These are phyloP conservation scores for Stenodera caucasica DNA, from an alignment of 2,888 invertebrate species.

Conservation along the genomic window DNA sequence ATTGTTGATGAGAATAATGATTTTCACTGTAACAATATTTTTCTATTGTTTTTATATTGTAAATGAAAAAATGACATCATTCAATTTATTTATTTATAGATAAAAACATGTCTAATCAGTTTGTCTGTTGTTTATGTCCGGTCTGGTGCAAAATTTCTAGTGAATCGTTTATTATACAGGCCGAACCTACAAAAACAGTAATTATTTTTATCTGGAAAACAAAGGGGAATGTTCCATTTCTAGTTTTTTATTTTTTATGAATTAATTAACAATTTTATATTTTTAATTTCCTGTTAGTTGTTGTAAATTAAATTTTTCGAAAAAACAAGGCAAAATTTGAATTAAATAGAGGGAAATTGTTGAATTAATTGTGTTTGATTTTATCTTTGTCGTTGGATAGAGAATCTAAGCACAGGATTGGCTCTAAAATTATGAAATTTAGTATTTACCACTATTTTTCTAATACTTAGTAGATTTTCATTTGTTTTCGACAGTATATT, in stretches of 20 bases:
- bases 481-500: no score
- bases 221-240: background rate
- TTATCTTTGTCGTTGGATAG: no score
- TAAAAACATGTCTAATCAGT: background rate
- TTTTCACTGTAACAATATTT: no score
- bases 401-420: no score
- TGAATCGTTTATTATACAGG: background rate
- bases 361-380: no score
- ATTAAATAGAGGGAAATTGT: background rate
- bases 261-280: constrained; percentile 20
- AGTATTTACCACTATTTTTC: no score
- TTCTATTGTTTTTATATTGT: background rate
- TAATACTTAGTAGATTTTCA: no score
- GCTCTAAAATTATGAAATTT: no score
- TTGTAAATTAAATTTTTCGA: no score
- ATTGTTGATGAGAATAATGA: no score
- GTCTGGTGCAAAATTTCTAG: constrained; percentile 4
- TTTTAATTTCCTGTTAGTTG: constrained; percentile 17
- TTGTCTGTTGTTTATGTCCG: background rate
- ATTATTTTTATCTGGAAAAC: background rate
- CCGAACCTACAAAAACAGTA: background rate
- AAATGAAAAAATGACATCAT: constrained; percentile 2
- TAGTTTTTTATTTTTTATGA: background rate
- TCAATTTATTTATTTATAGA: constrained; percentile 1
- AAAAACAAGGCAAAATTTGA: no score